These are phyloP conservation scores for Calcarius lapponicus DNA, from an alignment of 2,797 vertebrate genomes.

Conservation along the genomic window DNA sequence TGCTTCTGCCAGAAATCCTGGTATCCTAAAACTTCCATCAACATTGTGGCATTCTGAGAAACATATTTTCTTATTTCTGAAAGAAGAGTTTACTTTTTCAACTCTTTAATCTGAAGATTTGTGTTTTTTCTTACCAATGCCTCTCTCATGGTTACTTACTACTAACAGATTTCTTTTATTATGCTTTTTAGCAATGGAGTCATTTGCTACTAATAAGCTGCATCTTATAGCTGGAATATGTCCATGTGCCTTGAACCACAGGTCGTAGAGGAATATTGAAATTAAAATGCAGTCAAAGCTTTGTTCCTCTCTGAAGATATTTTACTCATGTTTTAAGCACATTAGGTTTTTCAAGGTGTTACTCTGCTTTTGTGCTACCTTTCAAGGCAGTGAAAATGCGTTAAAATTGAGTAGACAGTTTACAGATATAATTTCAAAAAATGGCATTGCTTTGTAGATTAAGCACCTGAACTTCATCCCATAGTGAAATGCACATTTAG, in stretches of 20 bases:
- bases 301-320: background rate
- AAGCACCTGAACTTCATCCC: background rate
- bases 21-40: background rate
- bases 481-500: background rate
- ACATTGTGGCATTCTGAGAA: background rate
- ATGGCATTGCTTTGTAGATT: background rate
- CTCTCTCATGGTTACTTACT: background rate
- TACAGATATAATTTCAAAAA: background rate
- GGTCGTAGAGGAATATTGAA: background rate
- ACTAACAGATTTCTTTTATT: background rate
- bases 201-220: background rate
- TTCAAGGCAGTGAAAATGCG: background rate
- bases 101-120: background rate
- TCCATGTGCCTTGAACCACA: background rate
- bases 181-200: background rate
- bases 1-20: background rate
- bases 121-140: background rate
- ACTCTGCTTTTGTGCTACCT: background rate
- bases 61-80: fast-evolving
- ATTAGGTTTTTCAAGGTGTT: background rate
- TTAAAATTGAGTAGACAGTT: background rate
- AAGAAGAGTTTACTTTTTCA: background rate
- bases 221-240: background rate
- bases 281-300: background rate
- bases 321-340: background rate